Evolutionary conservation across 2,113 vertebrate genomes (phyloP).

Genomic region (Trichechus manatus): DNA sequence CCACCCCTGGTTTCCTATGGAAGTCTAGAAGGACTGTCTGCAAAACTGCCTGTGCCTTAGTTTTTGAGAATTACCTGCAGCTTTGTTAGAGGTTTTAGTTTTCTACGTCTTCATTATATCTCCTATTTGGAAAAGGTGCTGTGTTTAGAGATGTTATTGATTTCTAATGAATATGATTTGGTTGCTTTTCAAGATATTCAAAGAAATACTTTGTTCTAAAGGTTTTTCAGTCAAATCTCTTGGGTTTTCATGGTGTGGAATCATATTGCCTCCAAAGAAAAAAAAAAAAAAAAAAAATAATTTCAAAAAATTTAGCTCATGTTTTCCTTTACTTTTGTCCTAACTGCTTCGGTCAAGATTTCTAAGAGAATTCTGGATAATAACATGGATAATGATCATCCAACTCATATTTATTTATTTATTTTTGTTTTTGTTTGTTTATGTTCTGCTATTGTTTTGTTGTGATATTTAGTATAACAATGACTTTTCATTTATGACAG

Average conservation of each 20-base stretch:
- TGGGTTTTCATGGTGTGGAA: not conserved
- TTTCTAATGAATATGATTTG: conserved; percentile 24
- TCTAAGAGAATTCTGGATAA: not conserved
- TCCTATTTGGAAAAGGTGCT: not conserved
- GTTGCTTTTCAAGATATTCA: not conserved
- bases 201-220: not conserved
- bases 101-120: not conserved
- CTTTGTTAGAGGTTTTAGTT: not conserved
- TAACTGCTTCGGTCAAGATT: not conserved
- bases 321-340: not conserved
- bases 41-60: not conserved
- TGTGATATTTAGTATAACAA: conserved; percentile 7
- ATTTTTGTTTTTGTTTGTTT: not conserved
- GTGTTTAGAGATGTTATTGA: conserved; percentile 5
- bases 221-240: not conserved
- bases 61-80: not conserved
- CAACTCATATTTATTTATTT: not conserved
- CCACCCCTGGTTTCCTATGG: not conserved
- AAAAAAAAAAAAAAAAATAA: not conserved
- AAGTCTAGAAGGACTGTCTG: not conserved
- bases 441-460: not conserved
- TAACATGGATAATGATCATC: not conserved
- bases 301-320: not conserved
- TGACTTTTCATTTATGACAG: not conserved
- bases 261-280: not conserved